phyloP scores from a whole-genome alignment of 2,113 vertebrate genomes.

The Orthochromis malagaraziensis region DNA sequence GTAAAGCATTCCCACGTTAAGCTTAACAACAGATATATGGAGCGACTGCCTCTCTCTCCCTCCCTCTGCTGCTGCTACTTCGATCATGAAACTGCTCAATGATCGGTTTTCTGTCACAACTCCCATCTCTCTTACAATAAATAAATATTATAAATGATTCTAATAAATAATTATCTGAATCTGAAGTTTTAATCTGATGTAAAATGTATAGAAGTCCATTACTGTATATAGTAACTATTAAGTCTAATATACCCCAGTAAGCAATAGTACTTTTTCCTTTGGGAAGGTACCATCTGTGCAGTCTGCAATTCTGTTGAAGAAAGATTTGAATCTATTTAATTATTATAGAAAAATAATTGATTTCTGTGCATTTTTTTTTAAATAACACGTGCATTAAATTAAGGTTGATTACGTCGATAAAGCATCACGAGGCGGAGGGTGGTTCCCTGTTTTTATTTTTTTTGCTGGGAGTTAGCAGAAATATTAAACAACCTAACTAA shows the following conservation, averaged over 20 bases:
- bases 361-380: fast-evolving
- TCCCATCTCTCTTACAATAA: too few relatives aligned
- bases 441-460: background rate
- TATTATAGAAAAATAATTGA: background rate
- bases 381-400: background rate
- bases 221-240: background rate
- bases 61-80: background rate
- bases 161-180: too few relatives aligned
- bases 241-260: background rate
- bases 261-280: background rate
- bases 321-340: background rate
- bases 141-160: too few relatives aligned
- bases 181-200: too few relatives aligned
- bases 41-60: background rate
- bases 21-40: background rate
- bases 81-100: background rate
- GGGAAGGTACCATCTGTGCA: fast-evolving
- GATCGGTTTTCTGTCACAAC: background rate
- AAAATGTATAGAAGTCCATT: too few relatives aligned
- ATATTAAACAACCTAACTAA: too few relatives aligned
- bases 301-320: background rate
- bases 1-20: background rate
- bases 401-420: background rate
- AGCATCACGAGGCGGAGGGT: fast-evolving
- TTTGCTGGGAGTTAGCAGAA: fast-evolving